Evolutionary conservation across 2,888 invertebrate species (phyloP).

Genomic region (Drosophila testacea): DNA sequence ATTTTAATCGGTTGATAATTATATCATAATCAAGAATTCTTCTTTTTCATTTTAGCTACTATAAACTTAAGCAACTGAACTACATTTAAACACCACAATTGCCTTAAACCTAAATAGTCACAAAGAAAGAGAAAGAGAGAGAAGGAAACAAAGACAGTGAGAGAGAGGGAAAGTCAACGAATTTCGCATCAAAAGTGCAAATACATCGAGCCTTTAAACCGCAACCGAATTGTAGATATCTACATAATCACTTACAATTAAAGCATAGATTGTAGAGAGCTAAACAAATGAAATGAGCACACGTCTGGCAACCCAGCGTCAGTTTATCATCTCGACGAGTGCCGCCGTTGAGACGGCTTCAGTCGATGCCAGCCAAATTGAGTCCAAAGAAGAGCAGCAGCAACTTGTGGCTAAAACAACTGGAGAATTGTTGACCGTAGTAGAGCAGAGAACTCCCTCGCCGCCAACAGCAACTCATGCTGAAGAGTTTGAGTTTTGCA

Average conservation of each 20-base stretch:
- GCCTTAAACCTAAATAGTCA: slow-evolving; percentile 57
- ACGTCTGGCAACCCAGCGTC: slow-evolving; percentile 84
- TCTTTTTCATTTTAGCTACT: slow-evolving; percentile 51
- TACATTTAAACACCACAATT: slow-evolving; percentile 66
- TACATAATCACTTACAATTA: slow-evolving; percentile 13
- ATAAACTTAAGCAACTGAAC: slow-evolving; percentile 45
- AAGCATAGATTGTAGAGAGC: slow-evolving; percentile 28
- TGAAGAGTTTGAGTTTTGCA: slow-evolving; percentile 72
- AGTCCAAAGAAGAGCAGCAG: slow-evolving; percentile 61
- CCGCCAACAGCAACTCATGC: slow-evolving; percentile 43
- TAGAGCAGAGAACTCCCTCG: slow-evolving; percentile 52
- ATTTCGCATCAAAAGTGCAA: slow-evolving; percentile 62
- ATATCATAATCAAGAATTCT: not conserved
- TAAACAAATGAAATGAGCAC: slow-evolving; percentile 81
- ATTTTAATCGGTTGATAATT: no score
- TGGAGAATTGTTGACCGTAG: slow-evolving; percentile 64
- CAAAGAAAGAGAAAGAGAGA: slow-evolving; percentile 11
- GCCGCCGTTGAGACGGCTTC: slow-evolving; percentile 45
- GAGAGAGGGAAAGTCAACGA: slow-evolving; percentile 51
- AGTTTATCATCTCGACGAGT: slow-evolving; percentile 82
- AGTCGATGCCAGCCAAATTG: slow-evolving; percentile 43
- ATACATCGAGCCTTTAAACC: slow-evolving; percentile 22
- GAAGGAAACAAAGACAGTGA: slow-evolving; percentile 3
- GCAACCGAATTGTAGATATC: slow-evolving; percentile 26
- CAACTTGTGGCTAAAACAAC: slow-evolving; percentile 31